Evolutionary conservation across 2,888 invertebrate genomes (phyloP), one percentile per base, ranked within the genome.

Genomic region (Tachina lurida): DNA sequence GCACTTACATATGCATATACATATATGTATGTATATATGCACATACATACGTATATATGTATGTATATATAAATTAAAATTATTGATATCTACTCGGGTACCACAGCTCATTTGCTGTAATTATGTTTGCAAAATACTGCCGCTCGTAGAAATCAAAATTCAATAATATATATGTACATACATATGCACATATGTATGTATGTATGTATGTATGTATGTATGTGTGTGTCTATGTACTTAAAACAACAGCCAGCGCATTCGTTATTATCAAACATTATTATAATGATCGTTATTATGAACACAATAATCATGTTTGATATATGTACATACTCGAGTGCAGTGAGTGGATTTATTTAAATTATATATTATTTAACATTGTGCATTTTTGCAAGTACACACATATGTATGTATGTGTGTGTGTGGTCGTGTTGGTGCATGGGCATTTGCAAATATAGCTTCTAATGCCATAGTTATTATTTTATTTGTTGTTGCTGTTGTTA

Each of bases 391-490:
- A 17, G 47, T 75, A 58, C 67, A 41, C 4, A 15, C 15, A 7
- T 5, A 4, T 2, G 10, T 60, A n/a, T 56, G 70, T 39, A 54
- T 81, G 80, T 78, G 67, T 56, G 58, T 81, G 31, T 67, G 41
- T 68, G 71, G 0, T 31, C 76, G 74, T 77, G 70, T 54, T 63
- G 62, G 74, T 83, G 54, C 22, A 70, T 70, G 39, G n/a, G 22
- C 31, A 54, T 86, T 63, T 84, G 43, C 54, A 63, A 49, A 68
- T 83, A 60, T 77, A 86, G 68, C 65, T 84, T 86, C 79, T 62
- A 62, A 70, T 73, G 85, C 82, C 68, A 80, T 84, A 81, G 75
- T 77, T 77, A 70, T 76, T 87, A 45, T 76, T 79, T 58, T 52
- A 49, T 39, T 52, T 52, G 56, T 58, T 78, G 77, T 67, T 79